Base-by-base conservation (phyloP, 2,797 vertebrate genomes). In the Huso huso region DNA sequence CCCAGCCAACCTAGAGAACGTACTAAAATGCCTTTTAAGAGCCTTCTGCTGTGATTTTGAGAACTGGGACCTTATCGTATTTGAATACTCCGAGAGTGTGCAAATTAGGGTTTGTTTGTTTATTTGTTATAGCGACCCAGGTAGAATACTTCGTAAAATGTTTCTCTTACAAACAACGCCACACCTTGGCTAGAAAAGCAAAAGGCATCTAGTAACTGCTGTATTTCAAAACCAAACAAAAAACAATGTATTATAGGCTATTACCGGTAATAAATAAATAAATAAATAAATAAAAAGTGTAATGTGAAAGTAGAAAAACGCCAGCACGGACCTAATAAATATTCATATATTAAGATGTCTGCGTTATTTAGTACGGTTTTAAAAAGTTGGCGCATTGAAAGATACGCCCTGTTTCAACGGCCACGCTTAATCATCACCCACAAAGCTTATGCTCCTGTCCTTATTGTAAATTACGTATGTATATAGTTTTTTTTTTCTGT, bases 281-380 rank as follows among this genome's bases (percentile, higher is more conserved):
- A 18, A 18, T 18, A 18, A 18, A 18, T 18, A 37, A 37, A 37
- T 37, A 37, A 52, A 59, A 70, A 66, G 66, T 68, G 68, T 64
- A 51, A 63, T 65, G 72, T 55, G 68, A 52, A 70, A 70, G 65
- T 15, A 37, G 49, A 66, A 64, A 70, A 60, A 71, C 68, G 71
- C 62, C 69, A 75, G 78, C 79, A 71, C 70, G 75, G 77, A 79
- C 77, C 85, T 86, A 76, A 84, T 88, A 84, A 84, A 86, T 89
- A 87, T 89, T 89, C 87, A 87, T 87, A 78, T 67, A 63, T 67
- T 68, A 69, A 78, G 78, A 78, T 66, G 69, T 72, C 72, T 68
- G 73, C 78, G 70, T 71, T 80, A 77, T 76, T 81, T 18, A 18
- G 15, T 18, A 18, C 15, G 77, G 80, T 78, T 68, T 79, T 77